Base-by-base conservation (phyloP, 1,140 invertebrate genomes). In the Trinorchestia longiramus region DNA sequence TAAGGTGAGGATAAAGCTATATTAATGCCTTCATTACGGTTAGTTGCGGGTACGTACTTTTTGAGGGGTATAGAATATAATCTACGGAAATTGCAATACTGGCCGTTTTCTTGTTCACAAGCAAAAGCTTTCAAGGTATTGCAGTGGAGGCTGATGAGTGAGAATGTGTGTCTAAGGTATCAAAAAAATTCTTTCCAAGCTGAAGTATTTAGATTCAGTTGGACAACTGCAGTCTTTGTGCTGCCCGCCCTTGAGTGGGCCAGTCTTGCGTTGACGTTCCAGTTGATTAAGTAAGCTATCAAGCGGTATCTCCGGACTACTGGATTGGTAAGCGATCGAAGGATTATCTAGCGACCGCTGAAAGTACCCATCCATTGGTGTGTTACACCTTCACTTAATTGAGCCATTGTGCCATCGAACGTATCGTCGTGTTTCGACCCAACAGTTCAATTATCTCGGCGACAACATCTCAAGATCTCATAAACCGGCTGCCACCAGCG, bases 251-350 rank as follows among this genome's bases (percentile, higher is more conserved):
- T 90, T 90, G 88, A 43, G 4, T 42, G 88, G 41, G 88, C 28
- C 41, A 90, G 88, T 28, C 28, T 43, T 42, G 23, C 88, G 23
- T 77, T 77, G 62, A 77, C 11, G 62, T 28, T 77, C 62, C 1
- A 77, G 36, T 90, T 90, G 88, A 90, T 90, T 90, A 90, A 90
- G 88, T 90, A 90, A 90, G 88, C 88, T 90, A 90, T 90, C 88
- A 90, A 41, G 41, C 43, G 41, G 42, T 90, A 90, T 90, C 88
- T 42, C 41, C n/a, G 15, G 88, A 90, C 88, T 90, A 90, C 88
- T 90, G 88, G 41, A 90, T 90, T 42, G 43, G 88, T 90, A 42
- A 90, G 88, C 88, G 11, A 90, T 90, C 88, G 43, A 28, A 90
- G 28, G 41, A 42, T 90, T 90, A 90, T 90, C 88, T 90, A 41